A percentile compares a stretch with the other conserved stretches of the same genome.
phyloP scores from a whole-genome alignment of 2,888 invertebrate species.

The Carpatolechia fugitivella region DNA sequence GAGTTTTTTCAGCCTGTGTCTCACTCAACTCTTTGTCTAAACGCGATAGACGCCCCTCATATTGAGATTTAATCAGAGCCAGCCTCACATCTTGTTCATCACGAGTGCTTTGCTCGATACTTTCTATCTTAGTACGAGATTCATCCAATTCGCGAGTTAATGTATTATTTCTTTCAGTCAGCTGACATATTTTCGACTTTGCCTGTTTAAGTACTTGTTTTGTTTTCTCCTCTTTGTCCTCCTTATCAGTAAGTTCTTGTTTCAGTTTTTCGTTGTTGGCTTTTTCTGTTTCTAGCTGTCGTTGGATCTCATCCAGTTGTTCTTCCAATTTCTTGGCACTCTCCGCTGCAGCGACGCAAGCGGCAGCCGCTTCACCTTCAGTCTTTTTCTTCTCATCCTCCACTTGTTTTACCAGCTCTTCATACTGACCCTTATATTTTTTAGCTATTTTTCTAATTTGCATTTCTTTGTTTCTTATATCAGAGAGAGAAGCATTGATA shows the following conservation, averaged over 20 bases:
- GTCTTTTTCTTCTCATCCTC: constrained; percentile 81
- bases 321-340: constrained; percentile 75
- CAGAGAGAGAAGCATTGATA: constrained; percentile 83
- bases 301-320: constrained; percentile 62
- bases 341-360: constrained; percentile 64
- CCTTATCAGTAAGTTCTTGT: constrained; percentile 79
- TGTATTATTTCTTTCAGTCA: constrained; percentile 84
- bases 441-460: constrained; percentile 93
- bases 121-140: constrained; percentile 69
- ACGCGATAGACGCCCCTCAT: constrained; percentile 83
- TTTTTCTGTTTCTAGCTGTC: constrained; percentile 66
- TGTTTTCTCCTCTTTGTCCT: constrained; percentile 82
- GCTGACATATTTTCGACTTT: constrained; percentile 84
- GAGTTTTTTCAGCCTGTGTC: constrained; percentile 77
- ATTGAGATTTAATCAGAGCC: constrained; percentile 83
- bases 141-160: constrained; percentile 80
- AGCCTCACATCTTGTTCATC: constrained; percentile 80
- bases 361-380: constrained; percentile 76
- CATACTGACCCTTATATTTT: constrained; percentile 93
- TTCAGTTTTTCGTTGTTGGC: constrained; percentile 82
- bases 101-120: constrained; percentile 73
- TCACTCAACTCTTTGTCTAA: constrained; percentile 87
- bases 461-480: constrained; percentile 84
- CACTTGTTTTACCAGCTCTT: constrained; percentile 84
- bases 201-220: constrained; percentile 85